phyloP scores from a whole-genome alignment of 2,888 invertebrate genomes.

The Lathronympha strigana region DNA sequence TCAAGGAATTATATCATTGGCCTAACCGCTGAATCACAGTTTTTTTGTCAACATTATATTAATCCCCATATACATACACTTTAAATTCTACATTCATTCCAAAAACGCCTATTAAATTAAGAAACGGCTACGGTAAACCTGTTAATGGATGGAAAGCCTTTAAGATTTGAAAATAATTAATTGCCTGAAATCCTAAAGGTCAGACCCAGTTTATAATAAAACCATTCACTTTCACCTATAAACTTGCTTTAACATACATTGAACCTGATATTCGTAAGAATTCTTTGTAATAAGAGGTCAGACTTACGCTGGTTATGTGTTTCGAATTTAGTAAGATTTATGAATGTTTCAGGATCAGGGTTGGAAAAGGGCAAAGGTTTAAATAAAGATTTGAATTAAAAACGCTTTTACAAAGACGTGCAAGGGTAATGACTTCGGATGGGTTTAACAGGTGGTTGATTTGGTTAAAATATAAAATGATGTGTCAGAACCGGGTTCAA shows the following conservation, averaged over 20 bases:
- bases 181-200: slow-evolving; percentile 27
- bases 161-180: slow-evolving; percentile 36
- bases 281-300: neutral
- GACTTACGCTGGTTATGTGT: neutral
- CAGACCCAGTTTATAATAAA: neutral
- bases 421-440: neutral
- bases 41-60: no score
- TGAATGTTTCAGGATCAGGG: slow-evolving; percentile 10
- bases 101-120: slow-evolving; percentile 8
- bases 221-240: neutral
- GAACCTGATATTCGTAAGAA: neutral
- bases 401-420: slow-evolving; percentile 2
- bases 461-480: no score
- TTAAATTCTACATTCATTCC: no score
- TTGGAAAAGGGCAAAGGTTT: slow-evolving; percentile 9
- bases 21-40: no score
- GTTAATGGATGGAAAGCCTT: slow-evolving; percentile 27
- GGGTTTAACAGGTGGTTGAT: slow-evolving; percentile 4
- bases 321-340: neutral
- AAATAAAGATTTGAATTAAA: slow-evolving; percentile 25
- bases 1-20: no score
- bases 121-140: slow-evolving; percentile 4
- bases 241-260: neutral
- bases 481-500: no score
- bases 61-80: no score